Base-by-base conservation (phyloP, 2,888 invertebrate species). In the Taenaris catops region DNA sequence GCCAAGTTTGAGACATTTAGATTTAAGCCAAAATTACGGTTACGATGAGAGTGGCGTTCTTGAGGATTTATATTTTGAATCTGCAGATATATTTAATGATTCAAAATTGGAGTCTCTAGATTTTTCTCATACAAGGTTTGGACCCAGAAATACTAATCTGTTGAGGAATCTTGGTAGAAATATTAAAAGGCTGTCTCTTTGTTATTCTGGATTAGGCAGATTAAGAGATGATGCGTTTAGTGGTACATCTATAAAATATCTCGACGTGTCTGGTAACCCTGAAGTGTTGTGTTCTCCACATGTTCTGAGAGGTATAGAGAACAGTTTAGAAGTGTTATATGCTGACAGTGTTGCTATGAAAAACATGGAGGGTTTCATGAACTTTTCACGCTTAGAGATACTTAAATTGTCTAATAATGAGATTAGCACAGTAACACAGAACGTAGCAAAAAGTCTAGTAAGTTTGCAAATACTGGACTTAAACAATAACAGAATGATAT, bases 211-310 rank as follows among this genome's bases (percentile, higher is more conserved):
- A 0, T 46, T 90, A 4, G 58, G 63, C 0, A 54, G 56, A 18
- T 51, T 89, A 0, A 52, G 63, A 3, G 54, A 62, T 1, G 51
- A 57, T 0, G 50, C 80, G 0, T 89, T 91, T 26, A 61, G 56
- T 2, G 63, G 63, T 0, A 88, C 84, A 0, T 62, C 67, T 0
- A 34, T 91, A 0, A 72, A 65, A 34, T 56, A 64, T 11, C 52
- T 91, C 1, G 91, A 91, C 44, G 19, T 91, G n/a, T 89, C 90
- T 0, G 83, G 87, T 0, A 91, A 91, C 48, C 55, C 55, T 0
- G 76, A 74, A 0, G 63, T 88, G 1, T 33, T 83, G 0, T 53
- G 67, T 1, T 48, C 57, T 0, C 47, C 48, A 0, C 58, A 63
- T 18, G 57, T 73, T 0, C 69, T 91, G 8, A 43, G 53, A 4